Conservation (phyloP, 2,797 vertebrate species). For the Astyanax mexicanus region DNA sequence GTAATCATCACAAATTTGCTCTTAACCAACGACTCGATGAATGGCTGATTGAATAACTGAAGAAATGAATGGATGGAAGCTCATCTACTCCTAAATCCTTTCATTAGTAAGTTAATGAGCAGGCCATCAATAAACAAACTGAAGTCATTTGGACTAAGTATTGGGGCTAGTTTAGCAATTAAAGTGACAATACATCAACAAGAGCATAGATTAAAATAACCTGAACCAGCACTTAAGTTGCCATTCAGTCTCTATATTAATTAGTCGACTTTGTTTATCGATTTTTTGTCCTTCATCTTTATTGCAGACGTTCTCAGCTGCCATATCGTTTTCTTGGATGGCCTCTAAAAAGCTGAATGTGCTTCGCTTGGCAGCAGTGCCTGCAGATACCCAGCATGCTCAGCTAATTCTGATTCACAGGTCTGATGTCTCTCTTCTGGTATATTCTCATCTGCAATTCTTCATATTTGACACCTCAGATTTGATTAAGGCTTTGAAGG, state of each 20-base stretch:
- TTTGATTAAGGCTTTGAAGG: conserved; percentile 27
- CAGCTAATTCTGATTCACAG: conserved; percentile 51
- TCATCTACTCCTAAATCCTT: not conserved
- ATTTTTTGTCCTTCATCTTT: not conserved
- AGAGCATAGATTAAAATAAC: not conserved
- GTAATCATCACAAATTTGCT: not conserved
- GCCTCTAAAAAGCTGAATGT: not conserved
- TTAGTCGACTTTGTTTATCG: not conserved
- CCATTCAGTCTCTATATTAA: not conserved
- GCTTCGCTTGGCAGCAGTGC: not conserved
- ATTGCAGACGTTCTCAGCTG: not conserved
- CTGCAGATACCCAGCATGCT: conserved; percentile 21
- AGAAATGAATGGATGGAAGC: not conserved
- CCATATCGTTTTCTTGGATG: not conserved
- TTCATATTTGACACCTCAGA: conserved; percentile 17
- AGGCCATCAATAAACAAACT: not conserved
- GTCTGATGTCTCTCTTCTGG: conserved; percentile 20
- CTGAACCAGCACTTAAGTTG: not conserved
- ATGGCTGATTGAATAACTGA: not conserved
- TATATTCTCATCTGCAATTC: conserved; percentile 23
- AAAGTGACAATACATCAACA: not conserved
- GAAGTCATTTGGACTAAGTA: not conserved
- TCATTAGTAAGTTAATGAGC: conserved; percentile 10
- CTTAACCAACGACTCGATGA: conserved; percentile 1
- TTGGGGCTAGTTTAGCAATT: not conserved